phyloP scores from a whole-genome alignment of 2,888 invertebrate species.

The Conistra vaccinii region DNA sequence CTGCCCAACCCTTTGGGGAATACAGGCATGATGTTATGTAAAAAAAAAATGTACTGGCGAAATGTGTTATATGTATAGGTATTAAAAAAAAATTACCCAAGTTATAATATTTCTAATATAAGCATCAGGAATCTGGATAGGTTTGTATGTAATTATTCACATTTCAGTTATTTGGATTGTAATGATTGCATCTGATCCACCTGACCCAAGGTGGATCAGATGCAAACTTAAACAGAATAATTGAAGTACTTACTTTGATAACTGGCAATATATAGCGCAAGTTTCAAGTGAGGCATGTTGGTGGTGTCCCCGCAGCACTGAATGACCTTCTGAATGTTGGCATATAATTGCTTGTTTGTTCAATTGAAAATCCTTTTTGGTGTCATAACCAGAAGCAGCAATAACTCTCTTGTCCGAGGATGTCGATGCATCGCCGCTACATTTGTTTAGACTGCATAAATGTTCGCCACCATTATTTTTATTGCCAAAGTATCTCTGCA shows the following conservation, averaged over 20 bases:
- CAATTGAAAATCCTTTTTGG: constrained; percentile 77
- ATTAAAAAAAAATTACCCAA: too few species aligned
- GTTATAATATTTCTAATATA: background rate
- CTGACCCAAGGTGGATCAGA: background rate
- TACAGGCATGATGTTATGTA: too few species aligned
- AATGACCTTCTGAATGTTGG: constrained; percentile 86
- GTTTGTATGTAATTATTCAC: background rate
- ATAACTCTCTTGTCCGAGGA: constrained; percentile 78
- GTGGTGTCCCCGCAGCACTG: constrained; percentile 86
- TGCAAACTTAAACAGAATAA: background rate
- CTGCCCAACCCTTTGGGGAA: too few species aligned
- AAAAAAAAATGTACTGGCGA: too few species aligned
- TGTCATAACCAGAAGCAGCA: constrained; percentile 71
- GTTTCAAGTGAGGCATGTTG: constrained; percentile 86
- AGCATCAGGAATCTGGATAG: too few species aligned
- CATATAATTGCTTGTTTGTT: constrained; percentile 81
- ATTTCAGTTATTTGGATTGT: background rate
- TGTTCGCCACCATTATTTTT: constrained; percentile 81
- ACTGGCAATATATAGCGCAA: constrained; percentile 88
- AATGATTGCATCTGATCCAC: too few species aligned
- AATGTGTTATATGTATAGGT: too few species aligned
- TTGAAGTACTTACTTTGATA: constrained; percentile 83
- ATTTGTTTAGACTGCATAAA: constrained; percentile 79
- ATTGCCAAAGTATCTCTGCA: constrained; percentile 86
- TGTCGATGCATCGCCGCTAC: constrained; percentile 76